phyloP scores from a whole-genome alignment of 2,888 invertebrate genomes.

The Bombylius major region DNA sequence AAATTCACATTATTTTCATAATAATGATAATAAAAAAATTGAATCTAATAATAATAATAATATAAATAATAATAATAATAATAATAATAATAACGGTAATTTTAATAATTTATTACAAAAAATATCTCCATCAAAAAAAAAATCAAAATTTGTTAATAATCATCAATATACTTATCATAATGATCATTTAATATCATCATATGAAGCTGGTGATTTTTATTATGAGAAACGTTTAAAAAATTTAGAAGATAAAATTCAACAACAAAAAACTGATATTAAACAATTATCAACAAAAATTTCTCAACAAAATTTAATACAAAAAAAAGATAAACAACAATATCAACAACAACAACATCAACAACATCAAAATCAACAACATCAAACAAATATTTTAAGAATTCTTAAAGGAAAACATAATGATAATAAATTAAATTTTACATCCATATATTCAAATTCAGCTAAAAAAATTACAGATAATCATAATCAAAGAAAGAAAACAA shows the following conservation, averaged over 20 bases:
- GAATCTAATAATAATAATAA: background rate
- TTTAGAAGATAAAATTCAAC: constrained; percentile 25
- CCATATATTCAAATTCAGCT: background rate
- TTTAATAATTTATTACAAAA: background rate
- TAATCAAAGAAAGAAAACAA: background rate
- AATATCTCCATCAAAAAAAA: no score
- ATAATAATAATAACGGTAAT: background rate
- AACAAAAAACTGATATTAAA: constrained; percentile 25
- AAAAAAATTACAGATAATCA: background rate
- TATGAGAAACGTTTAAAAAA: constrained; percentile 23
- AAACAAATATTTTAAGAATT: background rate
- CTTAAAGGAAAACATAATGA: background rate
- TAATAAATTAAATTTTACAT: background rate
- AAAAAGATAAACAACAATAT: no score
- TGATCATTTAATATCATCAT: background rate
- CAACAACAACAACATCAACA: background rate
- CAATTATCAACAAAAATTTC: constrained; percentile 15
- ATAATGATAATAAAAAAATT: no score
- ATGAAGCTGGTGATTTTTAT: constrained; percentile 17
- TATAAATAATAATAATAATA: no score
- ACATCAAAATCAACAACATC: background rate
- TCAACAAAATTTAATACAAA: background rate
- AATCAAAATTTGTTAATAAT: no score
- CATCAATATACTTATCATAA: no score
- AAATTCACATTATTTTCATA: no score